Conservation (phyloP, 2,113 vertebrate species). For the Columbina picui region DNA sequence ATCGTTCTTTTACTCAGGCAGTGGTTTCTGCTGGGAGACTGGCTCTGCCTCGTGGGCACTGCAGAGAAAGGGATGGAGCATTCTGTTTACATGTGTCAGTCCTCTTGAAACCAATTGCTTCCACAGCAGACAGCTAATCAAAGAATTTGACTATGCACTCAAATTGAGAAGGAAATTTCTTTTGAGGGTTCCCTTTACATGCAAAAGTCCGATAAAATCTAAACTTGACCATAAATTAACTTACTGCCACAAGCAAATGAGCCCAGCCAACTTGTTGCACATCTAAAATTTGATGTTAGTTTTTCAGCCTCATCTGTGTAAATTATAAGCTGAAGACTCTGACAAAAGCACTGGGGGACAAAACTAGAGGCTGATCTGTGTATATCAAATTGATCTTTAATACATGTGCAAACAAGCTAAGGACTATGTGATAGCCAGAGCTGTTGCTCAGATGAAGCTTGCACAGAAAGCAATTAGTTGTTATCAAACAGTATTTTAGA, state of each 20-base stretch:
- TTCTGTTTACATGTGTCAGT: background rate
- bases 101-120: background rate
- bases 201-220: background rate
- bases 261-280: background rate
- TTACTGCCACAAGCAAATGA: background rate
- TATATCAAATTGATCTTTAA: background rate
- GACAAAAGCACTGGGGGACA: background rate
- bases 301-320: background rate
- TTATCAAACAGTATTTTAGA: background rate
- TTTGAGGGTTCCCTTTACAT: background rate
- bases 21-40: background rate
- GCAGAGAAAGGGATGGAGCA: background rate
- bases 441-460: background rate
- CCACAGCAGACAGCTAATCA: background rate
- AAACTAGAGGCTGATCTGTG: background rate
- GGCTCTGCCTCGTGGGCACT: background rate
- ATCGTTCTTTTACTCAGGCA: background rate
- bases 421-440: background rate
- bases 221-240: background rate
- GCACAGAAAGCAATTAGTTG: background rate
- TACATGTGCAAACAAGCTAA: fast-evolving
- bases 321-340: background rate
- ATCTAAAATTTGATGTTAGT: background rate
- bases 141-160: background rate
- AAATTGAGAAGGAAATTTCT: background rate